Base-by-base conservation (phyloP, 2,888 invertebrate species). In the Liopterus haemorrhoidalis region DNA sequence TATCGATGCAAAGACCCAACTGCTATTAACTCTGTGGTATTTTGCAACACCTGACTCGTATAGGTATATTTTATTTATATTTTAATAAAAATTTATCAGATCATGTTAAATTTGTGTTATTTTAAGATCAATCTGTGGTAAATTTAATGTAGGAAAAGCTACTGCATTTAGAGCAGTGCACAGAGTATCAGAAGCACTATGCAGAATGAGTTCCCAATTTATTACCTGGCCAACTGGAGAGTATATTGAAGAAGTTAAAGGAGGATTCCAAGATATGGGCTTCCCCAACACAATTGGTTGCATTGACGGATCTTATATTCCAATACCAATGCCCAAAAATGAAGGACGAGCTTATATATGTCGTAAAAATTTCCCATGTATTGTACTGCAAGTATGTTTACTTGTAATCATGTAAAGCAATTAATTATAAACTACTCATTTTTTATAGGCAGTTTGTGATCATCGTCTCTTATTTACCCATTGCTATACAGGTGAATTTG, bases 401-500 rank as follows among this genome's bases (percentile, higher is more conserved):
- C 19, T 31, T 31, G 2, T 14, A 9, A 28, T 30, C 30, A 11
- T 30, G 8, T 11, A 9, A 35, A 35, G 9, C 14, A 33, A 18
- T 32, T 16, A n/a, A 19, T 14, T 32, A 18, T n/a, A 18, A 32
- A 32, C 14, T 15, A 30, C 12, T 33, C 15, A 16, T 14, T 41
- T 46, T 14, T 41, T 32, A 8, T 28, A 45, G 32, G 44, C 20
- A 18, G 44, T 39, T 30, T 48, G 43, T 44, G 31, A 44, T 15
- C 38, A 43, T 36, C 27, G 16, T 8, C n/a, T 22, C 8, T 5
- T 45, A 18, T 44, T 48, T 31, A 32, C 43, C 5, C 21, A 37
- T 48, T 31, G 37, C 31, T 44, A 43, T 33, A 44, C 31, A 3
- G 48, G 48, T 8, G 39, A 48, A 18, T 39, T 31, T 11, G 44